Conservation (phyloP, 2,113 vertebrate genomes). For the Hystrix cristata region DNA sequence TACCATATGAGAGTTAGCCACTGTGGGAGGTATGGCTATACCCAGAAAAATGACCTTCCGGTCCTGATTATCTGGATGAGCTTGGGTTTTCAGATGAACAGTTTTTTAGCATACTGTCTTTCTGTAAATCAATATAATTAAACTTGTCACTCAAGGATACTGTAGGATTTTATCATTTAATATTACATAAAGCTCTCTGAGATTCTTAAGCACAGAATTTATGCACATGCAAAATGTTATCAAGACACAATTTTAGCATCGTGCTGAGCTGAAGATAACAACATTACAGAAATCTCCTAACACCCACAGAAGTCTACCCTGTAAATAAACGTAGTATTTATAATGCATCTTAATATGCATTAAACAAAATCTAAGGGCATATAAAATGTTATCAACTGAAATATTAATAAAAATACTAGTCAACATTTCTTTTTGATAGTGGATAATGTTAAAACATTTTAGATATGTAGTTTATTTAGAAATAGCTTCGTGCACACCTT, state of each 20-base stretch:
- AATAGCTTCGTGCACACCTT: not conserved
- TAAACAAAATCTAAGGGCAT: not conserved
- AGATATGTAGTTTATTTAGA: not conserved
- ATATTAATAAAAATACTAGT: not conserved
- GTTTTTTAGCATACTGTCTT: not conserved
- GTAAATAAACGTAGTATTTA: not conserved
- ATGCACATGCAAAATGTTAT: not conserved
- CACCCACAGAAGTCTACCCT: not conserved
- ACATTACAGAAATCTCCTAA: not conserved
- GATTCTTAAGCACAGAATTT: not conserved
- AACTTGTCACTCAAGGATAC: slow-evolving; percentile 62
- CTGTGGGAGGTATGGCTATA: not conserved
- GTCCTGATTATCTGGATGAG: slow-evolving; percentile 10
- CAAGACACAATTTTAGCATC: not conserved
- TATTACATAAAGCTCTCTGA: slow-evolving; percentile 57
- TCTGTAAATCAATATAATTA: slow-evolving; percentile 67
- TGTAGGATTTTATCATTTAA: slow-evolving; percentile 56
- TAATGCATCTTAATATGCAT: not conserved
- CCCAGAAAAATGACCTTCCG: not conserved
- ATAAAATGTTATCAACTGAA: not conserved
- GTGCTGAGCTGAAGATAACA: not conserved
- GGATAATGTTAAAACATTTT: not conserved
- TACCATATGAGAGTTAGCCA: not conserved
- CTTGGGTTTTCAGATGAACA: slow-evolving; percentile 22
- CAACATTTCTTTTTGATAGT: not conserved